Base-by-base conservation (phyloP, 92 coral and sea anemone genomes). In the Ricordea florida region DNA sequence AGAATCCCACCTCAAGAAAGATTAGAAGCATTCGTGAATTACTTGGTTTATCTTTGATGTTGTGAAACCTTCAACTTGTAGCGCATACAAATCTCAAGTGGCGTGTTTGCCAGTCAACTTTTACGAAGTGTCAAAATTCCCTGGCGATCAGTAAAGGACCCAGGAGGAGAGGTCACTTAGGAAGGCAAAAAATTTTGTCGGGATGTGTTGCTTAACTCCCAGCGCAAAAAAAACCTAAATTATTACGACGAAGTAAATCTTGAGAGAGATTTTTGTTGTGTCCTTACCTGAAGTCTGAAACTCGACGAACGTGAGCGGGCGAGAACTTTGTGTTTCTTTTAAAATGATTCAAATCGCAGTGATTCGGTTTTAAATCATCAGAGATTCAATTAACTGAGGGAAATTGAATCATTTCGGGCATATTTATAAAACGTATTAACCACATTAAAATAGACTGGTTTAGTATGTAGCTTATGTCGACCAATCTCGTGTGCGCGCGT, bases 391-490 rank as follows among this genome's bases (percentile, higher is more conserved):
- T 88, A 89, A 83, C 92, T 84, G 86, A 72, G 74, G 85, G 69
- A 84, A 90, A 90, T 79, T 90, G 91, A 90, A 86, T 87, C 93
- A 91, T 81, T 91, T 82, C 44, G 57, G 62, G 84, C 83, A 83
- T 91, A 85, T 86, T 91, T 91, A 87, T 88, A 84, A 91, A 86
- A 83, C 89, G 87, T 77, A 91, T 87, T 76, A 87, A 84, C 97
- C 83, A 84, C 86, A 79, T 87, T 38, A 83, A 87, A 83, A 73
- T 60, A 47, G 67, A 70, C 87, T 84, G 78, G 69, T 76, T 90
- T 82, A 53, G 80, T 72, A 86, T 81, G 92, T 88, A 72, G 58
- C 69, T 47, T 7, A 52, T 34, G 45, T 42, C 84, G 32, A 47
- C 68, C 58, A 73, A 41, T 72, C 57, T 58, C 36, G 34, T n/a